Evolutionary conservation across 1,140 invertebrate species (phyloP), one percentile per base, ranked within the genome.

Genomic region (Parapsyche elsis): DNA sequence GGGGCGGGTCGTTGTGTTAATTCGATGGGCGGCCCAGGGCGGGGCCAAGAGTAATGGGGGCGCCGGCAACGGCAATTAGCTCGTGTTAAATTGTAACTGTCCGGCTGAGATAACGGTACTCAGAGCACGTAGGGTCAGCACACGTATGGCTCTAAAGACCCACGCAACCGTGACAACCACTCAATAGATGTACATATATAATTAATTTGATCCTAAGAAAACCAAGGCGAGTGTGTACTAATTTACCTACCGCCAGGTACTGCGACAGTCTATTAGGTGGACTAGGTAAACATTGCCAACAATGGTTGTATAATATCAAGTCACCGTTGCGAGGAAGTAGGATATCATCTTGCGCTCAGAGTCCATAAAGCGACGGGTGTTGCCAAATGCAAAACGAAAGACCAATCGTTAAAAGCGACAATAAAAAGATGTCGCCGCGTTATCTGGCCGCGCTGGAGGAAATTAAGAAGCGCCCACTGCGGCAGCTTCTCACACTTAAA

Each of bases 361-460:
- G 59, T 61, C 59, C 59, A 61, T 61, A 61, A 61, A 61, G 49
- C 59, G 59, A 10, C 16, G 30, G 26, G 70, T 26, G 78, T 80
- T 82, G 76, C 59, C 76, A 79, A 82, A 75, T 53, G 73, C 53
- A 79, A 82, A 77, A 80, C 75, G 81, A 80, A 82, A 71, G 81
- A 82, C 81, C 81, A 82, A 82, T 82, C 81, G 81, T 82, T 82
- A 82, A 82, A 82, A 82, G 45, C 79, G 81, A 82, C 81, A 76
- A 82, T 82, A 82, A 82, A 82, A 82, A 82, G 71, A 71, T 67
- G 79, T 78, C 76, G n/a, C 21, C 49, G 81, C 44, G 75, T 82
- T 82, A 82, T 82, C 81, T 82, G 49, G 12, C 67, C 24, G 61
- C 74, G 9, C 67, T 38, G 61, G 81, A 82, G 81, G 81, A 82